A percentile compares a stretch with the other conserved stretches of the same genome.
Evolutionary conservation across 2,797 vertebrate genomes (phyloP).

Genomic region (Neopelma chrysocephalum): DNA sequence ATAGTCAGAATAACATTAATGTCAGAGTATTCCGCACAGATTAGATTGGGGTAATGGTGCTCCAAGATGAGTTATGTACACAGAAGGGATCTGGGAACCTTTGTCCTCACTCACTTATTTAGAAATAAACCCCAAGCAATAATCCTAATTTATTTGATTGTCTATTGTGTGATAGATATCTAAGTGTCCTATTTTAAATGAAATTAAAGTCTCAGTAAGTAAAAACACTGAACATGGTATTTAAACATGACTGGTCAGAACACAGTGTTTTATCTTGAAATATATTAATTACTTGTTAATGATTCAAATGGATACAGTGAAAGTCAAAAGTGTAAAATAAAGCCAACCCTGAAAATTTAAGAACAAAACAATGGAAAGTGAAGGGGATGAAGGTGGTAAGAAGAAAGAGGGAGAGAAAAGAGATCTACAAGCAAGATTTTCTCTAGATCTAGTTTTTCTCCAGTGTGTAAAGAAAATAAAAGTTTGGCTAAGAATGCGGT

Average conservation of each 20-base stretch:
- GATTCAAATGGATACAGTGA: neutral
- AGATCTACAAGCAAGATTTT: neutral
- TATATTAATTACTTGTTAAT: neutral
- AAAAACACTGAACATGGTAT: neutral
- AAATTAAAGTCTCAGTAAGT: neutral
- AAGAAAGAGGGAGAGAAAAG: neutral
- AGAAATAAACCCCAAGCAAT: neutral
- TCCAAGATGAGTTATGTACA: neutral
- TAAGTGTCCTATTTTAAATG: neutral
- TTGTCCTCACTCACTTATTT: neutral
- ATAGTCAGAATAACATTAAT: neutral
- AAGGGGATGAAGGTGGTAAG: neutral
- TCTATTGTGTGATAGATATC: neutral
- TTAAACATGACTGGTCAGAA: neutral
- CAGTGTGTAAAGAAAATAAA: neutral
- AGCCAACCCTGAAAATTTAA: neutral
- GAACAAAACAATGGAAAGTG: accelerated
- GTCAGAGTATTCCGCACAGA: neutral
- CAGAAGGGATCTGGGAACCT: neutral
- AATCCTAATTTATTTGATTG: neutral
- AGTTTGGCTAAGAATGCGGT: neutral
- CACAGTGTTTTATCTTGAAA: neutral
- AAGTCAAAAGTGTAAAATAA: neutral
- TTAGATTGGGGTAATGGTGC: neutral
- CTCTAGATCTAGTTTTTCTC: neutral